Base-by-base conservation (phyloP, 2,113 vertebrate species). In the Mesembrinibis cayennensis region DNA sequence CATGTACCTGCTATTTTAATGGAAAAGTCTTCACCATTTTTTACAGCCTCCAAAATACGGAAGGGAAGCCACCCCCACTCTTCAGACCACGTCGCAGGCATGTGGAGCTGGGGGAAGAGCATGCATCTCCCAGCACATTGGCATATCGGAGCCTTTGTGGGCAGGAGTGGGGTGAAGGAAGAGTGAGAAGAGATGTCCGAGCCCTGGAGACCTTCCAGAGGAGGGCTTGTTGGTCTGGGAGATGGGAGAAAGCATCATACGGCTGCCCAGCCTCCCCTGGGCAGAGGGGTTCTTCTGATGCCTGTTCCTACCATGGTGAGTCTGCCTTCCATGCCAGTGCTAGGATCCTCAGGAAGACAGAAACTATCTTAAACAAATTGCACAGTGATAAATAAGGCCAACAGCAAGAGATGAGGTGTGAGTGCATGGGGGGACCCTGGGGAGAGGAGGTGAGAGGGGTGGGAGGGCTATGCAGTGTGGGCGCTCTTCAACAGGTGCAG, bases 111-210 rank as follows among this genome's bases (percentile, higher is more conserved):
- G 30, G 18, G 40, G 27, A 55, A 59, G 3, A 67, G 26, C 1
- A 0, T 11, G 29, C 38, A 18, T 6, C 16, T 36, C 40, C 67
- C n/a, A 10, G 47, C 5, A 0, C 2, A 1, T 4, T 40, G n/a
- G 21, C 7, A 1, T 11, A 17, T 16, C 19, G 18, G 50, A 56
- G 50, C 30, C 59, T 20, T 42, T 3, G 4, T 23, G 17, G n/a
- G 36, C 23, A 40, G 36, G 21, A 73, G 19, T 16, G 50, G 62
- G 26, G 50, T 1, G 4, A 67, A 66, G 32, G 29, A 36, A 25
- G 66, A 45, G 17, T 1, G 16, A 53, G 13, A 47, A 49, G 53
- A 55, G 56, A n/a, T 30, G 14, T 21, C 53, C 2, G 0, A 45
- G n/a, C 18, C 20, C 18, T 40, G 59, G 30, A 32, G n/a, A 14